Percentiles rank a stretch among this genome's conserved stretches.
phyloP scores from a whole-genome alignment of 2,888 invertebrate species.

The Athrips mouffetella region DNA sequence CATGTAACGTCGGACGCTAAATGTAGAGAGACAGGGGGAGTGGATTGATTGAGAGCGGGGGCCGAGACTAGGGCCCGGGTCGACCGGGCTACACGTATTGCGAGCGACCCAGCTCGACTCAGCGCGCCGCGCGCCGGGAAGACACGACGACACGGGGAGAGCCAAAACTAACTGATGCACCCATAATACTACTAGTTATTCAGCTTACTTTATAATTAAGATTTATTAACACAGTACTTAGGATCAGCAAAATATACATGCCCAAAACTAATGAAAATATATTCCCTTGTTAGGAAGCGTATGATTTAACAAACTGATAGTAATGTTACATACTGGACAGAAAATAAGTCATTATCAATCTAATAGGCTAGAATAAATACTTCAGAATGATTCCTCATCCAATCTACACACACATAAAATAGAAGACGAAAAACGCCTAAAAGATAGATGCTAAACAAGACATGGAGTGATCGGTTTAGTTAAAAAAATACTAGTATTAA shows the following conservation, averaged over 20 bases:
- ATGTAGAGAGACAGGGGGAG: slow-evolving; percentile 60
- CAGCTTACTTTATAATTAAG: slow-evolving; percentile 43
- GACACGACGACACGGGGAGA: slow-evolving; percentile 59
- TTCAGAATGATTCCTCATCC: slow-evolving; percentile 65
- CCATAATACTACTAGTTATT: slow-evolving; percentile 64
- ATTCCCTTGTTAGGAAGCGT: slow-evolving; percentile 76
- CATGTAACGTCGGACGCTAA: slow-evolving; percentile 62
- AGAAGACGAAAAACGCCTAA: slow-evolving; percentile 10
- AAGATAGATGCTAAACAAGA: slow-evolving; percentile 19
- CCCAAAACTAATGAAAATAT: slow-evolving; percentile 74
- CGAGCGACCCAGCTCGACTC: slow-evolving; percentile 14
- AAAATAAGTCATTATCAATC: slow-evolving; percentile 55
- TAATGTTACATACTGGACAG: slow-evolving; percentile 58
- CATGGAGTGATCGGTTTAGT: slow-evolving; percentile 16
- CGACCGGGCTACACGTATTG: neutral
- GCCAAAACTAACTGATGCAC: slow-evolving; percentile 74
- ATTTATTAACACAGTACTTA: slow-evolving; percentile 55
- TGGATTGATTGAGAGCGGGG: no score
- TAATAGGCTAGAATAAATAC: slow-evolving; percentile 58
- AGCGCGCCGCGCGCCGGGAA: slow-evolving; percentile 53
- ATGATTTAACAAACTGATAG: slow-evolving; percentile 61
- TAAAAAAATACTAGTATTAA: slow-evolving; percentile 23
- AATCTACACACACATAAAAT: slow-evolving; percentile 56
- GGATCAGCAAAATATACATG: slow-evolving; percentile 74
- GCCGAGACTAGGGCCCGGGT: slow-evolving; percentile 19